Conservation (phyloP, 1,140 invertebrate species). For the Parasteatoda tepidariorum region DNA sequence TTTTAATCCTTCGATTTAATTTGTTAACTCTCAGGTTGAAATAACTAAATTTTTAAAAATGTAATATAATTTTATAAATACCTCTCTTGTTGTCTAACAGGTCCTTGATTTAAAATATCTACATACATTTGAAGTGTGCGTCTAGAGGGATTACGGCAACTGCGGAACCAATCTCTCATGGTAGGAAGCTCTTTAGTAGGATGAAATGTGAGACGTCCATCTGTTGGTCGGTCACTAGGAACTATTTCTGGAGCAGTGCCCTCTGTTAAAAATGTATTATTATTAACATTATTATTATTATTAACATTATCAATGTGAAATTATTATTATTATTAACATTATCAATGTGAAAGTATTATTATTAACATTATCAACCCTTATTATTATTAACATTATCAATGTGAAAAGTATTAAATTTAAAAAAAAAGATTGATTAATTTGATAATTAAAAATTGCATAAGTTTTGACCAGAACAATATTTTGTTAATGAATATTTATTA, state of each 20-base stretch:
- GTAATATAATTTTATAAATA: too few species aligned
- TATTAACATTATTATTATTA: neutral
- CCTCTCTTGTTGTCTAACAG: constrained; percentile 65
- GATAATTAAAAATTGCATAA: too few species aligned
- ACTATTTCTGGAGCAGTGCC: constrained; percentile 35
- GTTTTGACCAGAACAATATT: too few species aligned
- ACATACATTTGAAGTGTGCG: constrained; percentile 65
- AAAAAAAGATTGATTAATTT: too few species aligned
- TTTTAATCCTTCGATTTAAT: too few species aligned
- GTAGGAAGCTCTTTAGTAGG: constrained; percentile 66
- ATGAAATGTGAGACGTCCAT: constrained; percentile 67
- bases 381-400: neutral
- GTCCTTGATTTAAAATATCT: constrained; percentile 66
- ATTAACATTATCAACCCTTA: neutral
- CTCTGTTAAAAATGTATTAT: constrained; percentile 12
- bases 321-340: neutral
- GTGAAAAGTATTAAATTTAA: too few species aligned
- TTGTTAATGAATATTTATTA: too few species aligned
- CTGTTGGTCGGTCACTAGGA: constrained; percentile 21
- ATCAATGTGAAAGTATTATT: neutral
- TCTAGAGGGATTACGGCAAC: constrained; percentile 64
- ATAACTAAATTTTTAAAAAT: too few species aligned
- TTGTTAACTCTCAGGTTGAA: too few species aligned
- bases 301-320: neutral
- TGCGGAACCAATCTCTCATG: constrained; percentile 66